Percentiles rank a stretch among this genome's conserved stretches.
Evolutionary conservation across 2,113 vertebrate genomes (phyloP).

Genomic region (Actenoides hombroni): DNA sequence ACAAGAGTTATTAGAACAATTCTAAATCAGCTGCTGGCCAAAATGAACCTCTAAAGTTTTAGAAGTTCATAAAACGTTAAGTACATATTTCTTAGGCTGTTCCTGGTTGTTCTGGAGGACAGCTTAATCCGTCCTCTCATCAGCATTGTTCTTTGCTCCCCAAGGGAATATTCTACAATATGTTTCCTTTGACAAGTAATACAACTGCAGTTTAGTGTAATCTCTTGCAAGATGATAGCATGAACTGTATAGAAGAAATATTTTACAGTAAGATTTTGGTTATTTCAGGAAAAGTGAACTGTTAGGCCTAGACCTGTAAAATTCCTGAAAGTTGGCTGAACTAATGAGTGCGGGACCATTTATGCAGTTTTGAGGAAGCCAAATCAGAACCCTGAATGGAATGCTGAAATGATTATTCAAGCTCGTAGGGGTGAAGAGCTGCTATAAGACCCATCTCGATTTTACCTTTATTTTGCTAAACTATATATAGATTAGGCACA

Average conservation of each 20-base stretch:
- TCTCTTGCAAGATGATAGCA: not conserved
- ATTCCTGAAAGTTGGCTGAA: not conserved
- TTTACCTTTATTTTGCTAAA: conserved; percentile 34
- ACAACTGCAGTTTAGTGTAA: not conserved
- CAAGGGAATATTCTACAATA: not conserved
- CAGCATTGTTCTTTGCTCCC: not conserved
- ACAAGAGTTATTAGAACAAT: not conserved
- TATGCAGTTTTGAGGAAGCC: not conserved
- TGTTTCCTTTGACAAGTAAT: not conserved
- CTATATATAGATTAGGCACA: conserved; percentile 69
- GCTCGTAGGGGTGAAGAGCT: not conserved
- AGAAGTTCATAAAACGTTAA: conserved; percentile 5
- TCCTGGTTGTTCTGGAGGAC: not conserved
- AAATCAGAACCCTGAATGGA: not conserved
- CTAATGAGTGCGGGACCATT: not conserved
- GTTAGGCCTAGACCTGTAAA: not conserved
- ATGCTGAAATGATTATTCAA: not conserved
- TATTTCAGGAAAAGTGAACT: conserved; percentile 24
- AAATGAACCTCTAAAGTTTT: not conserved
- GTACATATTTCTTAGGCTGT: not conserved
- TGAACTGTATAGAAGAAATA: not conserved
- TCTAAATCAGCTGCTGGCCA: not conserved
- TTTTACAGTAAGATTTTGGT: conserved; percentile 28
- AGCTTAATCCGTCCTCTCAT: not conserved
- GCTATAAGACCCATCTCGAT: not conserved